Conservation (phyloP, 2,888 invertebrate species). For the Creontiades dilutus region DNA sequence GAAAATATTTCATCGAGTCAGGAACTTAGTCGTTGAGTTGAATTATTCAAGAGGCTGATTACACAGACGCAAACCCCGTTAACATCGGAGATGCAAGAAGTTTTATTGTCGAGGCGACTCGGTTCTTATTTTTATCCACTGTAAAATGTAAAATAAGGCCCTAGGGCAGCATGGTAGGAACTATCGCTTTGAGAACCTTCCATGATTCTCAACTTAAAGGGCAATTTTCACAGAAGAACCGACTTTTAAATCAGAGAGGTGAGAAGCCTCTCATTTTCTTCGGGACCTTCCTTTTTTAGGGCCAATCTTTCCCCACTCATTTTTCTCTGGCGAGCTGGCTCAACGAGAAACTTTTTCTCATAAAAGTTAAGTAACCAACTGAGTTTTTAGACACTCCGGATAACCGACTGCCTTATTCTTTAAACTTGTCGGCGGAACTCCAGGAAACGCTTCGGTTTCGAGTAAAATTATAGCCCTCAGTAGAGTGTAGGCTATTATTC, state of each 20-base stretch:
- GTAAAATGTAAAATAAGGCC: constrained; percentile 19
- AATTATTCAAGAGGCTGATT: too few species aligned
- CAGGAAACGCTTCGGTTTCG: too few species aligned
- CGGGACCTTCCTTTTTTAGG: constrained; percentile 29
- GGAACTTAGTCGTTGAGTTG: too few species aligned
- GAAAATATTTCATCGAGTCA: too few species aligned
- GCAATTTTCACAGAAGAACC: not conserved
- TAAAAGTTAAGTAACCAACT: constrained; percentile 38
- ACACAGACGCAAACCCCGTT: not conserved
- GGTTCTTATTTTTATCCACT: not conserved
- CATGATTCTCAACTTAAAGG: not conserved
- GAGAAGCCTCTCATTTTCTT: too few species aligned
- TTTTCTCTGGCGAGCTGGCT: constrained; percentile 8
- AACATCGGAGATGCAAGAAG: not conserved
- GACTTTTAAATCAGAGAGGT: constrained; percentile 43
- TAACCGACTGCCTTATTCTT: not conserved
- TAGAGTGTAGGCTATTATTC: too few species aligned
- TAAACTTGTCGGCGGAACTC: not conserved
- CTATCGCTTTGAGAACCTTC: not conserved
- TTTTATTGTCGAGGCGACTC: not conserved
- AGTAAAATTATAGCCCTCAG: too few species aligned
- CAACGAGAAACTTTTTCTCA: constrained; percentile 34
- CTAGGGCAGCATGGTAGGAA: not conserved
- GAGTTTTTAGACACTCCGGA: not conserved
- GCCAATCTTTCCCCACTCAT: constrained; percentile 40